These are phyloP conservation scores for Meleagris gallopavo DNA, from an alignment of 2,113 vertebrate genomes.

Conservation along the genomic window DNA sequence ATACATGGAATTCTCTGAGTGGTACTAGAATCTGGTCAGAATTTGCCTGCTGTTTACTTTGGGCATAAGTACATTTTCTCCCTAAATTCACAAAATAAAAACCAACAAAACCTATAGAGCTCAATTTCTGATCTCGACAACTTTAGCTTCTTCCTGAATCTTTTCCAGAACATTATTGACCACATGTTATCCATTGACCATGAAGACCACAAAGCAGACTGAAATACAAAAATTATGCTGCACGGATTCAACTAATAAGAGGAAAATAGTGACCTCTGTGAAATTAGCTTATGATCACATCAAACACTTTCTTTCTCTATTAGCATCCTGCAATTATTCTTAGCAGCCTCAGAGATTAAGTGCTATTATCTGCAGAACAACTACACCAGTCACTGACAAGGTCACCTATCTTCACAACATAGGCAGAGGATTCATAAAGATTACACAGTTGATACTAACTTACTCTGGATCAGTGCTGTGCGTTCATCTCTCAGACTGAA, in stretches of 20 bases:
- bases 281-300: background rate
- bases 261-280: background rate
- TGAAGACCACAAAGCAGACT: background rate
- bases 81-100: background rate
- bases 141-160: background rate
- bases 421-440: background rate
- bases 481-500: background rate
- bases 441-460: background rate
- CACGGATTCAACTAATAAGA: background rate
- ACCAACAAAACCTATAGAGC: background rate
- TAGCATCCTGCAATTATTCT: background rate
- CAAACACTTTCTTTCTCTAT: background rate
- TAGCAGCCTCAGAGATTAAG: background rate
- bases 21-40: background rate
- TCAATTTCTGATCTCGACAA: background rate
- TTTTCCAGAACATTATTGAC: background rate
- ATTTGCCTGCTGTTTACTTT: background rate
- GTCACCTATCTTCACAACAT: background rate
- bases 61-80: background rate
- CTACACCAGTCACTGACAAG: background rate
- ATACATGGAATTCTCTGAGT: background rate
- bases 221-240: background rate
- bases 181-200: rapidly evolving
- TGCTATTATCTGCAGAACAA: background rate
- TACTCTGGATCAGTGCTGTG: background rate